Evolutionary conservation across 2,113 vertebrate genomes (phyloP).

Genomic region (Choloepus hoffmanni): DNA sequence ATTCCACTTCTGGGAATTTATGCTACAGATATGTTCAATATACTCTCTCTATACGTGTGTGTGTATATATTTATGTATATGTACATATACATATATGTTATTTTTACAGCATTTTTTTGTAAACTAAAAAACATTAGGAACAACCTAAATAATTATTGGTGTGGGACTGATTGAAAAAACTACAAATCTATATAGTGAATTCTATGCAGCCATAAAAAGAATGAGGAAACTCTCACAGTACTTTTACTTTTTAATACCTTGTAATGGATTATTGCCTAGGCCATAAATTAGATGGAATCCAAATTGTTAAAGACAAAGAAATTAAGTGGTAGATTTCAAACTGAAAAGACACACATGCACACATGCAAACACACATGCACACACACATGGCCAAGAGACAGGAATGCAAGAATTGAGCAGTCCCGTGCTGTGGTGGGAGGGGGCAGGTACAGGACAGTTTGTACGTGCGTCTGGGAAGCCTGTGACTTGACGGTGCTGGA

Average conservation of each 20-base stretch:
- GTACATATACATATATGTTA: neutral
- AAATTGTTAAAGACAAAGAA: slow-evolving; percentile 7
- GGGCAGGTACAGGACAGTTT: neutral
- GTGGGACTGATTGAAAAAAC: neutral
- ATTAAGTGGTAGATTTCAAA: neutral
- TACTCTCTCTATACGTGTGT: neutral
- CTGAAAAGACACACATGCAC: neutral
- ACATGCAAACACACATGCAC: neutral
- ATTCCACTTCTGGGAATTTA: neutral
- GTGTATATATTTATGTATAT: neutral
- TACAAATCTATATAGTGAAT: neutral
- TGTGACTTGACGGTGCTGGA: slow-evolving; percentile 5
- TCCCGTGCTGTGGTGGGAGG: neutral
- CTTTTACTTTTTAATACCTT: neutral
- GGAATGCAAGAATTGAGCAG: neutral
- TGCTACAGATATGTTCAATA: neutral
- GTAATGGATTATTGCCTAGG: neutral
- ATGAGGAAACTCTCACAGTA: neutral
- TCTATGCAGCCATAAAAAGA: neutral
- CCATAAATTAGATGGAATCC: neutral
- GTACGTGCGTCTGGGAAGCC: neutral
- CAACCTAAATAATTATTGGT: neutral
- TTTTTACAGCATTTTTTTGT: neutral
- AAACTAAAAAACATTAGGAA: neutral
- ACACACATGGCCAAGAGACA: neutral